phyloP scores from a whole-genome alignment of 2,113 vertebrate species.

The Macrotus californicus region DNA sequence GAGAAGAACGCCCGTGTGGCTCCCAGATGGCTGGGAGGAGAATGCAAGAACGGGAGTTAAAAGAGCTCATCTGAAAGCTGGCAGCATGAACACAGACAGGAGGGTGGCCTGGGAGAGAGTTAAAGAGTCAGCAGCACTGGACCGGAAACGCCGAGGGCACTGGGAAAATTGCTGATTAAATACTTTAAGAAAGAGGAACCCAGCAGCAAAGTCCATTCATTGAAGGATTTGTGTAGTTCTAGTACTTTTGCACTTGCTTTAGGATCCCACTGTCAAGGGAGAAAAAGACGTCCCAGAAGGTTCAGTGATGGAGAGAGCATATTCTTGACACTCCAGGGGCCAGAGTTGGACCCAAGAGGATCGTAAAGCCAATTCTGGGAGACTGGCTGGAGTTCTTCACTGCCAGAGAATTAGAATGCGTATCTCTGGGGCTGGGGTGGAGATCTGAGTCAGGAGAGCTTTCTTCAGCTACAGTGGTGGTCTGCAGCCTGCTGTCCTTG shows the following conservation, averaged over 20 bases:
- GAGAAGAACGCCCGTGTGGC: background rate
- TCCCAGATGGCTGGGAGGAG: conserved; percentile 29
- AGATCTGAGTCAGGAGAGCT: background rate
- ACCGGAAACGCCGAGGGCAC: conserved; percentile 53
- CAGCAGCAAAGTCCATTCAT: background rate
- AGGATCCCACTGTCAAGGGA: background rate
- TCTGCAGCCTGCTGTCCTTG: background rate
- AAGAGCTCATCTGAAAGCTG: conserved; percentile 52
- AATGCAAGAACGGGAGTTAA: conserved; percentile 14
- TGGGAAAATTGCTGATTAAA: conserved; percentile 41
- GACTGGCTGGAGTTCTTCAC: background rate
- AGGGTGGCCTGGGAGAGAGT: conserved; percentile 36
- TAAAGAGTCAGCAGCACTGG: conserved; percentile 33
- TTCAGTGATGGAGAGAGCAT: background rate
- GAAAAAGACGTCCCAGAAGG: background rate
- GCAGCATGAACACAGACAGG: conserved; percentile 11
- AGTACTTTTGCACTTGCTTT: background rate
- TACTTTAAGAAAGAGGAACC: conserved; percentile 36
- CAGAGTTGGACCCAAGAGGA: background rate
- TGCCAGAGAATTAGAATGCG: background rate
- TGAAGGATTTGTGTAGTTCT: background rate
- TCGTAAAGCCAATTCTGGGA: background rate
- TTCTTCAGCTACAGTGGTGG: background rate
- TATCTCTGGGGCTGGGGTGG: background rate
- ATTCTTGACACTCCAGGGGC: background rate